Percentiles rank a stretch among this genome's conserved stretches.
Evolutionary conservation across 1,140 invertebrate genomes (phyloP).

Genomic region (Spodoptera frugiperda): DNA sequence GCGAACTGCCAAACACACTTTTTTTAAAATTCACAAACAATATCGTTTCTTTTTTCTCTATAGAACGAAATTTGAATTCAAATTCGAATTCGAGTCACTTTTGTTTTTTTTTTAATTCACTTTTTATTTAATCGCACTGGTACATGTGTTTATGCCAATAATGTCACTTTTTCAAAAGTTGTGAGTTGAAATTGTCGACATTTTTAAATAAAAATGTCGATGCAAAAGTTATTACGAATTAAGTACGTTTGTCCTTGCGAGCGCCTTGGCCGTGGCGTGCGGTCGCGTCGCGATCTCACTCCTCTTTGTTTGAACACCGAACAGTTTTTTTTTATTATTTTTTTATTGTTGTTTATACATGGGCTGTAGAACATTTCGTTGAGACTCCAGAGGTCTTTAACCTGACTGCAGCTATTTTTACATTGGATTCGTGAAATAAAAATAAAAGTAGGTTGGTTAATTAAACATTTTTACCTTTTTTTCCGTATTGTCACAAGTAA

Average conservation of each 20-base stretch:
- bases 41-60: background rate
- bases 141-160: background rate
- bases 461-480: background rate
- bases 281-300: slow-evolving; percentile 67
- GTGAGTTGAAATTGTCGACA: background rate
- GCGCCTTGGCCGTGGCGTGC: slow-evolving; percentile 69
- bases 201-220: slow-evolving; percentile 47
- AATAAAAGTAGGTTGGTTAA: slow-evolving; percentile 5
- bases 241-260: slow-evolving; percentile 72
- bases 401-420: slow-evolving; percentile 50
- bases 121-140: background rate
- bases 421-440: slow-evolving; percentile 15
- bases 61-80: no score
- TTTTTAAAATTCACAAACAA: slow-evolving; percentile 27
- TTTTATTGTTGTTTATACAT: slow-evolving; percentile 68
- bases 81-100: background rate
- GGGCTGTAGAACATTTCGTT: slow-evolving; percentile 43
- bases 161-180: background rate
- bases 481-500: background rate
- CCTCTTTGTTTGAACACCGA: slow-evolving; percentile 76
- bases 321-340: slow-evolving; percentile 68
- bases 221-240: slow-evolving; percentile 49
- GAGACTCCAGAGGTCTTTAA: slow-evolving; percentile 64
- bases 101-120: background rate
- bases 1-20: slow-evolving; percentile 17